Percentiles rank a stretch among this genome's conserved stretches.
Conservation (phyloP, 1,140 invertebrate genomes). For the Lepidurus apus region DNA sequence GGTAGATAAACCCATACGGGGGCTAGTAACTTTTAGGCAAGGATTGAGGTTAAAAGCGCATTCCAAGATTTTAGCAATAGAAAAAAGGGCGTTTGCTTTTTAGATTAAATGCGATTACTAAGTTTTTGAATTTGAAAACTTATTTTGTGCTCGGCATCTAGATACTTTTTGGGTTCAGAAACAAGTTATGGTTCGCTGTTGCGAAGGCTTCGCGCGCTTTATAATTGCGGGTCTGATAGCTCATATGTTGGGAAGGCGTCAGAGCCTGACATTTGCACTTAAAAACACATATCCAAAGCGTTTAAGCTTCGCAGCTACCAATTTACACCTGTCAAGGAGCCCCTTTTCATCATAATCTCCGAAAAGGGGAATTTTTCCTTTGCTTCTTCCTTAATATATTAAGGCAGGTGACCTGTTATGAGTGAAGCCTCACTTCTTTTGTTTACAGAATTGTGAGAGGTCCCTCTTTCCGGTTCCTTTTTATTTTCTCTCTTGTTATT, state of each 20-base stretch:
- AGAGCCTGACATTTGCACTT: constrained; percentile 13
- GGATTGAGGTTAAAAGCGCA: too few species aligned
- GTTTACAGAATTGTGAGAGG: too few species aligned
- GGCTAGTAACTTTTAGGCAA: too few species aligned
- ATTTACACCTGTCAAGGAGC: constrained; percentile 16
- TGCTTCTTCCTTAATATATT: background rate
- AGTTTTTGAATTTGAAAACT: too few species aligned
- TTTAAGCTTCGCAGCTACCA: constrained; percentile 5
- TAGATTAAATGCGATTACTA: background rate
- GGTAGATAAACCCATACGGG: too few species aligned
- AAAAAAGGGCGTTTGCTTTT: background rate
- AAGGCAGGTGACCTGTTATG: background rate
- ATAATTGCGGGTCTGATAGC: constrained; percentile 8
- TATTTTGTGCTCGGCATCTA: too few species aligned
- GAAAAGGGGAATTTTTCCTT: background rate
- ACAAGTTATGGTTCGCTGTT: constrained; percentile 12
- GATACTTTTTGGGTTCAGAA: background rate
- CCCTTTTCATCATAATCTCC: constrained; percentile 19
- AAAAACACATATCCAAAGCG: constrained; percentile 15
- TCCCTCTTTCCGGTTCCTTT: too few species aligned
- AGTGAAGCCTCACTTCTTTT: too few species aligned
- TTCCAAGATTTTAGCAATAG: too few species aligned
- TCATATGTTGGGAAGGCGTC: constrained; percentile 21
- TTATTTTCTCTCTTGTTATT: too few species aligned
- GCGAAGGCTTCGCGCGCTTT: background rate